These are phyloP conservation scores for Eristalinus aeneus DNA, from an alignment of 2,888 invertebrate species.

Conservation along the genomic window DNA sequence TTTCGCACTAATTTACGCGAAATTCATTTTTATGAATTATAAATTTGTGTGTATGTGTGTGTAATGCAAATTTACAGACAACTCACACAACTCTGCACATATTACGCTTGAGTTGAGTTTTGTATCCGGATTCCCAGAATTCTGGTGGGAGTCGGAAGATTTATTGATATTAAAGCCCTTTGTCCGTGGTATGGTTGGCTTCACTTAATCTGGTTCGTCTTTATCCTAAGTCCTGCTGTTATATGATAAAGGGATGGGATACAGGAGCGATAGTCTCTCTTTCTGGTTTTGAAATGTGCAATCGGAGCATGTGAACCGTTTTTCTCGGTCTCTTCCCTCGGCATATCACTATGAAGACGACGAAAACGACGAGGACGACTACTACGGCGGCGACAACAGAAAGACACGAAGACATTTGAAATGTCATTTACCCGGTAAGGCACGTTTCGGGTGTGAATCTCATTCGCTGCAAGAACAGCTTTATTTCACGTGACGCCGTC, in stretches of 20 bases:
- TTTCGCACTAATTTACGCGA: background rate
- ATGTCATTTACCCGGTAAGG: background rate
- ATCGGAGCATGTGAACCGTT: background rate
- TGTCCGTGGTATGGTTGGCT: background rate
- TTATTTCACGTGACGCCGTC: background rate
- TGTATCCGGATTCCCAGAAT: background rate
- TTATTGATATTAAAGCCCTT: background rate
- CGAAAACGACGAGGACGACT: background rate
- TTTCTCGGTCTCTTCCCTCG: background rate
- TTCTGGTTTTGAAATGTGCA: background rate
- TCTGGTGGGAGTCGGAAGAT: background rate
- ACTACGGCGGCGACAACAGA: background rate
- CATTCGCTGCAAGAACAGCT: background rate
- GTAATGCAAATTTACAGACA: background rate
- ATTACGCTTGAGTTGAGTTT: background rate
- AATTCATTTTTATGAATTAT: background rate
- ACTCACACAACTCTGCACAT: background rate
- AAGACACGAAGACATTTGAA: background rate
- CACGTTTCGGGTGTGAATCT: background rate
- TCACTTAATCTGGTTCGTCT: background rate
- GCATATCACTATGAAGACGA: background rate
- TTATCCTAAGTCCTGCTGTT: background rate
- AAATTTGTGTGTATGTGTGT: background rate
- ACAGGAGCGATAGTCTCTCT: background rate
- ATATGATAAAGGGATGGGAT: background rate